Conservation (phyloP, 2,113 vertebrate species). For the Stictonetta naevosa region DNA sequence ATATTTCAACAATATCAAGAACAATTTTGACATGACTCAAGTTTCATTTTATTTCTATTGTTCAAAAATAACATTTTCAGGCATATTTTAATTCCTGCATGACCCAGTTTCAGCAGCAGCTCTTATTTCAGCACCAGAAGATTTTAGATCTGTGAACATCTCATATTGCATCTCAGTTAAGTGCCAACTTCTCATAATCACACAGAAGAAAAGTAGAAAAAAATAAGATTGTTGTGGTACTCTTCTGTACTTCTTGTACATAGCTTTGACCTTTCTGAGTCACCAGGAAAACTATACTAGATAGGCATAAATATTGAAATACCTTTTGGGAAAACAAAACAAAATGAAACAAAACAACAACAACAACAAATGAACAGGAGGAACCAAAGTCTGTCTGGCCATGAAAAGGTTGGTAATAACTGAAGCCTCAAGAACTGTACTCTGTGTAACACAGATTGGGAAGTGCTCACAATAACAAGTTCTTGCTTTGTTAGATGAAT, state of each 20-base stretch:
- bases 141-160: neutral
- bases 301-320: neutral
- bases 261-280: neutral
- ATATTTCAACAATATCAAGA: neutral
- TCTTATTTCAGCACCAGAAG: constrained; percentile 12
- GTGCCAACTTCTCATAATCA: neutral
- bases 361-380: too few relatives aligned
- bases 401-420: neutral
- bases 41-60: neutral
- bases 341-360: neutral
- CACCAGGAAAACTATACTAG: neutral
- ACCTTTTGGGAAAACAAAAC: neutral
- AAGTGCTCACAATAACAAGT: neutral
- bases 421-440: neutral
- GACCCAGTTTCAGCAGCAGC: neutral
- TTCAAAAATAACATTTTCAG: neutral
- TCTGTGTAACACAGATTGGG: neutral
- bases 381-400: neutral
- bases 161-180: neutral
- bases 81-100: neutral
- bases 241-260: neutral
- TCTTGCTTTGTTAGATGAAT: neutral
- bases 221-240: neutral
- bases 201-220: neutral
- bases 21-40: neutral